These are phyloP conservation scores for Eufriesea mexicana DNA, from an alignment of 1,140 invertebrate species.

Conservation along the genomic window DNA sequence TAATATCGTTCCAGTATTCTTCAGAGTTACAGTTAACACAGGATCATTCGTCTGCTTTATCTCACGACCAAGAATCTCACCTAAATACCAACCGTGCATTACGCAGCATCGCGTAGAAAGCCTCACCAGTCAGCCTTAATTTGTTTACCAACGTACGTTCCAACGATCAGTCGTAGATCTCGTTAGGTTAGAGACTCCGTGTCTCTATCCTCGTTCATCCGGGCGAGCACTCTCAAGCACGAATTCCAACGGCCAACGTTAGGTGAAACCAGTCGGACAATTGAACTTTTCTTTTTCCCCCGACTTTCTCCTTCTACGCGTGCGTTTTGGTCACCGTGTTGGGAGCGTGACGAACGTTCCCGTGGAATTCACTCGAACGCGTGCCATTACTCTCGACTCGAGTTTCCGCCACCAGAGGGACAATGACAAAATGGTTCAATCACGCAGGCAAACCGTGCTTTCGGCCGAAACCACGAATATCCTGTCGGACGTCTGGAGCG, in stretches of 20 bases:
- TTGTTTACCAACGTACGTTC: constrained; percentile 17
- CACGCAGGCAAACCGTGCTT: background rate
- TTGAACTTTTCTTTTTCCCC: constrained; percentile 30
- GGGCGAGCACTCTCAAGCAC: background rate
- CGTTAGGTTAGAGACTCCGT: background rate
- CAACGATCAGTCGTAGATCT: constrained; percentile 10
- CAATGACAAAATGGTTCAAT: constrained; percentile 1
- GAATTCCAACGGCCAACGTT: constrained; percentile 30
- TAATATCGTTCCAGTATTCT: background rate
- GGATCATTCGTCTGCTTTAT: background rate
- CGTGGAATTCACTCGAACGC: background rate
- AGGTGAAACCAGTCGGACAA: constrained; percentile 46
- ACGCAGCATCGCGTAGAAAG: background rate
- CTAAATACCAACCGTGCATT: background rate
- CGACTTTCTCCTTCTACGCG: constrained; percentile 24
- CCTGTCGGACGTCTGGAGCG: background rate
- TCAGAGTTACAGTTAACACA: background rate
- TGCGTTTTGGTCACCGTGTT: constrained; percentile 25
- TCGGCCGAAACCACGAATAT: background rate
- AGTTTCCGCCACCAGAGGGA: background rate
- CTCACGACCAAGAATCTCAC: background rate
- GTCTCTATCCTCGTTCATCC: background rate
- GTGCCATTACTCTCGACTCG: background rate
- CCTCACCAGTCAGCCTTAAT: background rate
- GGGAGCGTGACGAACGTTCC: constrained; percentile 20